Base-by-base conservation (phyloP, 2,797 vertebrate species). In the Sebastes paucispinis region DNA sequence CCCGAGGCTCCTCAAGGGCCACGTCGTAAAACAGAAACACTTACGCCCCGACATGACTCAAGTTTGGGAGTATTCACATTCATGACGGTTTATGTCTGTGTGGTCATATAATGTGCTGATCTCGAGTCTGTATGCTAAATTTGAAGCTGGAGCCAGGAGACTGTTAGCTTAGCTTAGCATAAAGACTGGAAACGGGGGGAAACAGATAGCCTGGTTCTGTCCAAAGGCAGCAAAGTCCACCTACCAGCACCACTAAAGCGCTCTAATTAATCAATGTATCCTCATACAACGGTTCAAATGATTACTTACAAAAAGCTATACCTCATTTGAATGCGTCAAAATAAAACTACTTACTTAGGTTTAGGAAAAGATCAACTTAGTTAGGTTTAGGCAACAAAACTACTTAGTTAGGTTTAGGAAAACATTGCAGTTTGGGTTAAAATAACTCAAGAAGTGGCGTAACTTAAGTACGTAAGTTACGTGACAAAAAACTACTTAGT, bases 1-100 rank as follows among this genome's bases (percentile, higher is more conserved):
- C 68, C 70, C 0, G 14, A 50, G 62, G 54, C 80, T 74, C 68
- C 72, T 83, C 65, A 50, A 76, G 75, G 82, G 73, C 81, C 78
- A 65, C 50, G 14, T 80, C 69, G 64, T 89, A 90, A 89, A 90
- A 89, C 70, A 79, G 25, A 82, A 88, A 88, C 80, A 84, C 86
- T 74, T 75, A 79, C 73, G 34, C 78, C 83, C 50, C 60, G 18
- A 64, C 69, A 83, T 92, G 86, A 91, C 81, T 89, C 75, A 87
- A 77, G 57, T 76, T 82, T 80, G 77, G 79, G 83, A 92, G 78
- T 75, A 43, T 84, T 85, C 66, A 12, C 63, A 64, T 76, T 82
- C 39, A 78, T 65, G 63, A 86, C 54, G 25, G 69, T 80, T 83
- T 69, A 43, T 25, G 36, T 83, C 20, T 63, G 60, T 63, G 60